Base-by-base conservation (phyloP, 37 sponge, comb jelly and placozoan genomes). In the Theonella swinhoei region DNA sequence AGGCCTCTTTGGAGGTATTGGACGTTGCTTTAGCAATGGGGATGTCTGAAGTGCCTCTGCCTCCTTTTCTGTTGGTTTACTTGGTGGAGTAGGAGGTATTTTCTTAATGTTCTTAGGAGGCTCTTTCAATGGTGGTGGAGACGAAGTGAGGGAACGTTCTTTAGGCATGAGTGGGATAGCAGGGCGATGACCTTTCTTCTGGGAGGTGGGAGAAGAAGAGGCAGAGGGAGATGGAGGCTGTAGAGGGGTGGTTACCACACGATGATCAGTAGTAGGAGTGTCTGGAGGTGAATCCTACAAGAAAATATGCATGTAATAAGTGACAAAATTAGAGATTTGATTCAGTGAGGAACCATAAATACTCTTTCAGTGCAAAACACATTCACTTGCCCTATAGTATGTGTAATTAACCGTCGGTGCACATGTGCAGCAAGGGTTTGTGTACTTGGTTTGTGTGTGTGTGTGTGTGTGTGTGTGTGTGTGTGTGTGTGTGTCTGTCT, bases 101-200 rank as follows among this genome's bases (percentile, higher is more conserved):
- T 2, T 26, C 64, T 75, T 75, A 4, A 14, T 11, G 3, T 7
- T 8, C 24, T 33, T 19, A 23, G 58, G 47, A 75, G 75, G 4
- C 17, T 42, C 47, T 26, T 75, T 11, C 11, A 23, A 9, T 9
- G 20, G 63, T 58, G 41, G 78, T 58, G 23, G 54, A 66, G 68
- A 42, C 34, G 68, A 8, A 7, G 64, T 80, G 47, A 47, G 2
- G 41, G 68, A 38, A 67, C n/a, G 11, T 35, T 35, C 32, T 25
- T 60, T 68, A 62, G 87, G 87, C 33, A 64, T 42, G 73, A 87
- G n/a, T 5, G 87, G 80, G 2, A 39, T 58, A 4, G 64, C 39
- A 0, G 87, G 87, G 23, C 64, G 80, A 25, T 72, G 72, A 22
- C 80, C 80, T 64, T 74, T 87, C 80, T 35, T 82, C n/a, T 26